Evolutionary conservation across 30 jellyfish, hydroid and myxozoan genomes (phyloP).

Genomic region (Aurelia coerulea): DNA sequence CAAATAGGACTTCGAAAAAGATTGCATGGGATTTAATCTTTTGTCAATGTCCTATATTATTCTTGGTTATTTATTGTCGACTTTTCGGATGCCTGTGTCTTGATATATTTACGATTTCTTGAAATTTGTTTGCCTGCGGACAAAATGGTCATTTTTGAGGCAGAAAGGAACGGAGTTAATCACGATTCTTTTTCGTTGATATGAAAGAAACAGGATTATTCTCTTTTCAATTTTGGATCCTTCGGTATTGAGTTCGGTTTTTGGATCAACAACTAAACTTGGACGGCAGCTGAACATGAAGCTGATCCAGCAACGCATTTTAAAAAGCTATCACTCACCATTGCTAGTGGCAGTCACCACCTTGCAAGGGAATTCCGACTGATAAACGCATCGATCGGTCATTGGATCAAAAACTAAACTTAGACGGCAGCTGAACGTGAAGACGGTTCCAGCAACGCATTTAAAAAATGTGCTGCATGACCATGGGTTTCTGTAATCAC

Average conservation of each 20-base stretch:
- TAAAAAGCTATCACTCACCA: not conserved
- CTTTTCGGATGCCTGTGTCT: too few species aligned
- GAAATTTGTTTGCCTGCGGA: too few species aligned
- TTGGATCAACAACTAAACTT: slow-evolving; percentile 59
- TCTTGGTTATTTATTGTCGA: too few species aligned
- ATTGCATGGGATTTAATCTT: too few species aligned
- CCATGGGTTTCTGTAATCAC: slow-evolving; percentile 77
- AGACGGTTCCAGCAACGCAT: slow-evolving; percentile 39
- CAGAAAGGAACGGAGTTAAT: too few species aligned
- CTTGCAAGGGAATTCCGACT: slow-evolving; percentile 35
- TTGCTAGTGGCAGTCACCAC: not conserved
- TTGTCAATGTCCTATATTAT: too few species aligned
- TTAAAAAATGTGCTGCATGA: slow-evolving; percentile 68
- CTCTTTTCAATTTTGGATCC: too few species aligned
- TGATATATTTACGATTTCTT: too few species aligned
- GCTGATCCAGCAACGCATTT: slow-evolving; percentile 32
- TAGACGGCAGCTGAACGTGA: slow-evolving; percentile 50
- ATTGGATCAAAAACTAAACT: slow-evolving; percentile 65
- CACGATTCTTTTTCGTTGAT: too few species aligned
- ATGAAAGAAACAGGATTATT: too few species aligned
- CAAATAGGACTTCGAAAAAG: too few species aligned
- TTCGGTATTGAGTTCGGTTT: slow-evolving; percentile 17
- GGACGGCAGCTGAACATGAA: slow-evolving; percentile 52
- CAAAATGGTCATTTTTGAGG: too few species aligned
- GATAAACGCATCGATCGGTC: slow-evolving; percentile 68